Evolutionary conservation across 1,140 invertebrate species (phyloP), one percentile per base, ranked within the genome.

Genomic region (Wiebesia pumilae): DNA sequence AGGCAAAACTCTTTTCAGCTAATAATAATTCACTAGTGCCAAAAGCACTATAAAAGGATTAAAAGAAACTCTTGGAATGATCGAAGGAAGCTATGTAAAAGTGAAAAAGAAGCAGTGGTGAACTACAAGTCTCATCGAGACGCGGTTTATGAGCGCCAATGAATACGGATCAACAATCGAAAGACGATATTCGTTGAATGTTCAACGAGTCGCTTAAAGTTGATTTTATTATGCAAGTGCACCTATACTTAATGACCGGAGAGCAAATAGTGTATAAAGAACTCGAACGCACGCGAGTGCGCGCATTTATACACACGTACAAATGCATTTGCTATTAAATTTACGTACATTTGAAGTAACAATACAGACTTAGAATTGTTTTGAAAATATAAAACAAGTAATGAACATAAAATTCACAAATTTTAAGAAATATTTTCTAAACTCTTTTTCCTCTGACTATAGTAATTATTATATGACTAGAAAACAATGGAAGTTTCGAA

Each of bases 111-210:
- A 38, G 33, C 38, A 21, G 24, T 24, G 35, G 69, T 71, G 67
- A 69, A 30, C 30, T 69, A 19, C 10, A 19, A 71, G 27, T 71
- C 10, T 69, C 10, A 69, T 69, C 10, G n/a, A 21, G 40, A 73
- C 19, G 47, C 83, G 87, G 88, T 90, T 91, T 91, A 91, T 88
- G 90, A 91, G 67, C 75, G 75, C 65, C 89, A 87, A 89, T 88
- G 88, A 91, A 88, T 86, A 85, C 86, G 87, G 88, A 89, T 91
- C 89, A 88, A 90, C 89, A 89, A 90, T 90, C 88, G 90, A 88
- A 88, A 88, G 89, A 84, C 87, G 87, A 90, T 90, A 87, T 84
- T 88, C 85, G 62, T 87, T 81, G 35, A 24, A 81, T 54, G 14
- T 73, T 89, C 89, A 87, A 90, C 88, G 89, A 90, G 83, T 81